Conservation (phyloP, 2,888 invertebrate genomes). For the Protonemura montana region DNA sequence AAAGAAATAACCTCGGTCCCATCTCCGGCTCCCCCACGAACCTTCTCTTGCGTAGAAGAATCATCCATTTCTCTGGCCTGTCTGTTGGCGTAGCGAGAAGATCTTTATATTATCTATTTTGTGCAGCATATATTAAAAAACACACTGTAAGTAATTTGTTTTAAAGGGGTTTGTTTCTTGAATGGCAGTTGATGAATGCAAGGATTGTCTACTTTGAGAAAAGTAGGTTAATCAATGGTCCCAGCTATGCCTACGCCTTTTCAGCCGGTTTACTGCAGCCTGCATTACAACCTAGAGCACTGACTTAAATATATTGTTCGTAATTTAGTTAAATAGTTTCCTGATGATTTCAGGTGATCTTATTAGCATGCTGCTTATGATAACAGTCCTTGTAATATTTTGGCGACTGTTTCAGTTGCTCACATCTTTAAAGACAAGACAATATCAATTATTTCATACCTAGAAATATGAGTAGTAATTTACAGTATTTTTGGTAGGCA, state of each 20-base stretch:
- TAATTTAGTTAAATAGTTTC: no score
- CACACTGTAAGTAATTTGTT: not conserved
- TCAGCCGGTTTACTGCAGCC: constrained; percentile 15
- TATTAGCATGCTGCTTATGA: no score
- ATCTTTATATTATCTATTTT: not conserved
- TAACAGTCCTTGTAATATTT: no score
- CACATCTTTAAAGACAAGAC: no score
- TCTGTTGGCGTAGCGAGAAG: constrained; percentile 7
- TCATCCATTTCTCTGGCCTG: not conserved
- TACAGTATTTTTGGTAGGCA: no score
- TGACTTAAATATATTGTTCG: not conserved
- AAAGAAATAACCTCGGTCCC: constrained; percentile 23
- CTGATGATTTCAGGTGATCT: no score
- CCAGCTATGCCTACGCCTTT: constrained; percentile 29
- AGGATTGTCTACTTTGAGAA: not conserved
- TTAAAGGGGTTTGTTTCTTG: not conserved
- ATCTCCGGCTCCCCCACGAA: not conserved
- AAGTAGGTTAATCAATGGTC: not conserved
- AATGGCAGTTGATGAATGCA: not conserved
- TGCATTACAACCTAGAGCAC: not conserved
- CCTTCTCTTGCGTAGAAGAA: constrained; percentile 28
- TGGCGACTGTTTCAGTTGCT: no score
- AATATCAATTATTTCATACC: no score
- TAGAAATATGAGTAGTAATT: no score
- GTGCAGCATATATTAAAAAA: constrained; percentile 2